Evolutionary conservation across 2,888 invertebrate species (phyloP).

Genomic region (Sceliomorpha sp.): DNA sequence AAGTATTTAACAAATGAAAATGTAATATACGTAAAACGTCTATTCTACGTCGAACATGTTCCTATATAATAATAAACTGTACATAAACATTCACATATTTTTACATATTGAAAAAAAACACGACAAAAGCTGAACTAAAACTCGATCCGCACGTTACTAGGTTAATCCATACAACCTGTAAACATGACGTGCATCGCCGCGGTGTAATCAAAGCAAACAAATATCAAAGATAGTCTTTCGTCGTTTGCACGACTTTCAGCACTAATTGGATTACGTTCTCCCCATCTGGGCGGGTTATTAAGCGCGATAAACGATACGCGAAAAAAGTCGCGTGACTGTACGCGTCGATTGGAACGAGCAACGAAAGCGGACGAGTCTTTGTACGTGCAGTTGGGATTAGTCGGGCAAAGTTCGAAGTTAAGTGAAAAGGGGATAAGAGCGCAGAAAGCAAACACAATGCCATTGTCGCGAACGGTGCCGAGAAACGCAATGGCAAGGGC

Average conservation of each 20-base stretch:
- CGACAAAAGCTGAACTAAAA: no score
- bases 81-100: no score
- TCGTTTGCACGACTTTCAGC: constrained; percentile 5
- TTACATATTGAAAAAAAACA: no score
- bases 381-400: constrained; percentile 4
- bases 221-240: no score
- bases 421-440: constrained; percentile 21
- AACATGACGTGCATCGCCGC: no score
- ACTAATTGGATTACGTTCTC: constrained; percentile 27
- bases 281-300: constrained; percentile 20
- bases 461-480: constrained; percentile 14
- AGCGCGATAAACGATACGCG: constrained; percentile 18
- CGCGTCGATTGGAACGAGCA: constrained; percentile 17
- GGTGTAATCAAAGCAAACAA: no score
- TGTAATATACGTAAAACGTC: no score
- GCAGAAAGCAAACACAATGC: constrained; percentile 23
- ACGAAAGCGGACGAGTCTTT: constrained; percentile 4
- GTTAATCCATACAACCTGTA: no score
- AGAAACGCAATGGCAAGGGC: not conserved
- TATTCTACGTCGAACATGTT: no score
- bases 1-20: no score
- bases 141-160: no score
- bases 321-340: constrained; percentile 28
- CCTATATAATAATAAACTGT: no score
- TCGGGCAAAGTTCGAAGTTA: constrained; percentile 25